A percentile compares a stretch with the other conserved stretches of the same genome.
These are phyloP conservation scores for Brachypterus glaber DNA, from an alignment of 2,888 invertebrate species.

Conservation along the genomic window DNA sequence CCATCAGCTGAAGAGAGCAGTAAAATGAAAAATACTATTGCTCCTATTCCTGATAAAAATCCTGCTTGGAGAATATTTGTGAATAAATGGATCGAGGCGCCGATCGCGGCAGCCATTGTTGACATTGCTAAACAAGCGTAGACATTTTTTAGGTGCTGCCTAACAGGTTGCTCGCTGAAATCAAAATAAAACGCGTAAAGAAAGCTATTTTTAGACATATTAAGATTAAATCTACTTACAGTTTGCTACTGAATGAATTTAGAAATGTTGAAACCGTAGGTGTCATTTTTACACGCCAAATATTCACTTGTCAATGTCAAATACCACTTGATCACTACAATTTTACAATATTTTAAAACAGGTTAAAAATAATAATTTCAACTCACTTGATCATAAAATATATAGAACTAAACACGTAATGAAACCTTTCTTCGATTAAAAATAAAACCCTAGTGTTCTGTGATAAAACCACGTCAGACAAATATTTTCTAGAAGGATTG, in stretches of 20 bases:
- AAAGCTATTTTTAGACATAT: neutral
- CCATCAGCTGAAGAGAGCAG: constrained; percentile 73
- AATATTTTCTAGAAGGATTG: no score
- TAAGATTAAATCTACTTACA: constrained; percentile 50
- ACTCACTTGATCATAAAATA: no score
- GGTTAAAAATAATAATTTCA: no score
- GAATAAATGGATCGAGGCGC: constrained; percentile 74
- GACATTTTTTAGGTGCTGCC: constrained; percentile 89
- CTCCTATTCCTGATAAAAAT: constrained; percentile 65
- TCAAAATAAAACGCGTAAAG: no score
- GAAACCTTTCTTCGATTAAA: no score
- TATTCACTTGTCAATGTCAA: no score
- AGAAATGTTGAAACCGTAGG: constrained; percentile 57
- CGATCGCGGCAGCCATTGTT: constrained; percentile 70
- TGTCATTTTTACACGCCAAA: no score
- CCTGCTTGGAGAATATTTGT: constrained; percentile 68
- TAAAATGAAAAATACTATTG: constrained; percentile 66
- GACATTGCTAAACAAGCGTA: constrained; percentile 86
- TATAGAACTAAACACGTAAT: no score
- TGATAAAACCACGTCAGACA: no score
- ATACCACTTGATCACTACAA: no score
- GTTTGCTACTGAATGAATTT: constrained; percentile 58
- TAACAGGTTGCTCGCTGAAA: constrained; percentile 75
- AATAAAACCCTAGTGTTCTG: no score
- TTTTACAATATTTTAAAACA: no score